Conservation (phyloP, 2,888 invertebrate genomes). For the Notocelia uddmanniana region DNA sequence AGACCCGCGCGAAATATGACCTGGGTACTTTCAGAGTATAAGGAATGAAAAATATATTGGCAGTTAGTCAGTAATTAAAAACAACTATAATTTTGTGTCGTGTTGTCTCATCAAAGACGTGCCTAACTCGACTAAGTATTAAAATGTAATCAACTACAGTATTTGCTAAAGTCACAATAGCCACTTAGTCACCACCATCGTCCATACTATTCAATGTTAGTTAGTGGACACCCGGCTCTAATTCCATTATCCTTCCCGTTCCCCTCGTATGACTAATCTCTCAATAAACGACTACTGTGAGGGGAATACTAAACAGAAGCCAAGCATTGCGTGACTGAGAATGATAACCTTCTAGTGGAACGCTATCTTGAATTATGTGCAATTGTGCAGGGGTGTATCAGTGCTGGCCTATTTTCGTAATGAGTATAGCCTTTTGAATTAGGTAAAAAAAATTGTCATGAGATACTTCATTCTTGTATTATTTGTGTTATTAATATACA, state of each 20-base stretch:
- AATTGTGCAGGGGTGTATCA: not conserved
- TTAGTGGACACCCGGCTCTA: conserved; percentile 34
- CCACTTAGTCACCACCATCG: not conserved
- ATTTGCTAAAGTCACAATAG: not conserved
- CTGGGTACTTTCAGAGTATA: too few species aligned
- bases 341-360: conserved; percentile 41
- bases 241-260: conserved; percentile 47
- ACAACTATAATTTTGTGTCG: too few species aligned
- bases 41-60: too few species aligned
- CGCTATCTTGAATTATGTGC: conserved; percentile 27
- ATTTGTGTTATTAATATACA: too few species aligned
- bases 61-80: too few species aligned
- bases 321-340: conserved; percentile 54
- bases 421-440: not conserved
- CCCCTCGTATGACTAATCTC: conserved; percentile 57
- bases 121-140: not conserved
- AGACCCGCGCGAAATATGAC: too few species aligned
- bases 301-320: conserved; percentile 61
- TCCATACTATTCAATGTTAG: not conserved
- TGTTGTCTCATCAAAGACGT: not conserved
- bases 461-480: too few species aligned
- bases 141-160: not conserved
- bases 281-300: conserved; percentile 56
- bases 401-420: conserved; percentile 15
- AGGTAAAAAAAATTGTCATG: too few species aligned